Evolutionary conservation across 2,113 vertebrate genomes (phyloP), one percentile per base, ranked within the genome.

Genomic region (Chlorodrepanis virens): DNA sequence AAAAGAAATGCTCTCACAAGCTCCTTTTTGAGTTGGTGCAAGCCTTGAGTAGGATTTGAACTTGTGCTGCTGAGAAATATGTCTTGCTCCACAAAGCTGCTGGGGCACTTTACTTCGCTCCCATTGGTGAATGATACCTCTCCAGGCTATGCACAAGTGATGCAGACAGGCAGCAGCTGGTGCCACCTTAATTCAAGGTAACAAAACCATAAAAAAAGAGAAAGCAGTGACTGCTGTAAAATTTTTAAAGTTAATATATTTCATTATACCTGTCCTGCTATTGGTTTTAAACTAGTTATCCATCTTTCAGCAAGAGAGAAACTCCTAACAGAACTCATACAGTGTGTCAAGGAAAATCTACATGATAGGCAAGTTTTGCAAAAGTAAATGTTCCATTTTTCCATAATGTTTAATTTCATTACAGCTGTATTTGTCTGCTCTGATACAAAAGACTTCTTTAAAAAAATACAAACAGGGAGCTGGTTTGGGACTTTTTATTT

Each of bases 161-260:
- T 90, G 91, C 86, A 96, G 81, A 96, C 92, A 97, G 96, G 97
- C 83, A 6, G 95, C 68, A 95, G 89, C 91, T 95, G 75, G 54
- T 96, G 93, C 95, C 94, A 97, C 95, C 93, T 96, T 64, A 72
- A 91, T 35, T 37, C 61, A 25, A 81, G 93, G 95, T 88, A 96
- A 96, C 50, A 85, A 96, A 96, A 94, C 39, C 69, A 84, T 67
- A 37, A 80, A 88, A 96, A 84, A 97, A 79, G 79, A 96, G 96
- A 97, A 97, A 89, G 94, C 82, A 54, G 69, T 91, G 89, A 80
- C 49, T 97, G 88, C 33, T 53, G 53, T 69, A 3, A 71, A 60
- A 12, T 23, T 33, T 83, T 90, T 64, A 1, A 70, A 65, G 33
- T 29, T 50, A 23, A 27, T 3, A 2, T 74, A 49, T 47, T 87